Percentiles rank a stretch among this genome's conserved stretches.
Evolutionary conservation across 2,797 vertebrate genomes (phyloP).

Genomic region (Chloroceryle amazona): DNA sequence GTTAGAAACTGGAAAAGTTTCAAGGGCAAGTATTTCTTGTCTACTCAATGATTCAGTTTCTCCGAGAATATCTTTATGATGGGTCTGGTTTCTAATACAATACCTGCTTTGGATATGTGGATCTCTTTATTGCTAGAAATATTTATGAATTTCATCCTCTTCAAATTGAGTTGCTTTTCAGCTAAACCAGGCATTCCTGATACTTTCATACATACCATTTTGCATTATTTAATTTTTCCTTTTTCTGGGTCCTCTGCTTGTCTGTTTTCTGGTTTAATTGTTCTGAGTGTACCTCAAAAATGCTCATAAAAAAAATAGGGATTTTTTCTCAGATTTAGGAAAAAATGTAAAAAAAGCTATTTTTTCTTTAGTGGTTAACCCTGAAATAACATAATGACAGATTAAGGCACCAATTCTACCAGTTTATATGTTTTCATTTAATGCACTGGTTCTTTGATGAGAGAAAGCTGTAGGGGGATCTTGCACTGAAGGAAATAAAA

Average conservation of each 20-base stretch:
- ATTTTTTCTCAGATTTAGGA: background rate
- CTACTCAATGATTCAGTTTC: constrained; percentile 20
- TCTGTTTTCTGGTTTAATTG: background rate
- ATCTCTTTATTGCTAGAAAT: background rate
- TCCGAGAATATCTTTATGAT: background rate
- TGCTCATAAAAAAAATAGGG: background rate
- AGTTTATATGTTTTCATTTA: background rate
- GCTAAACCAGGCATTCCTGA: background rate
- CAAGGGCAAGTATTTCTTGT: constrained; percentile 43
- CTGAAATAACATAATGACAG: background rate
- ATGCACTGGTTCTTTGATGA: background rate
- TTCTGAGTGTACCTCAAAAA: background rate
- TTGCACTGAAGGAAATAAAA: background rate
- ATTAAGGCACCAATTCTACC: background rate
- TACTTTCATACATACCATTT: background rate
- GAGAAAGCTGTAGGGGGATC: background rate
- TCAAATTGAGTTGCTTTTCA: background rate
- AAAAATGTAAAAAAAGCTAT: background rate
- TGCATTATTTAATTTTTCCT: background rate
- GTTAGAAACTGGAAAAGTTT: constrained; percentile 48
- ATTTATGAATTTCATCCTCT: background rate
- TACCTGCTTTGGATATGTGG: background rate
- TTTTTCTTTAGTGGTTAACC: background rate
- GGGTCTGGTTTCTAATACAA: background rate
- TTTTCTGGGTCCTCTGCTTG: background rate